Base-by-base conservation (phyloP, 2,888 invertebrate species). In the Philonicus albiceps region DNA sequence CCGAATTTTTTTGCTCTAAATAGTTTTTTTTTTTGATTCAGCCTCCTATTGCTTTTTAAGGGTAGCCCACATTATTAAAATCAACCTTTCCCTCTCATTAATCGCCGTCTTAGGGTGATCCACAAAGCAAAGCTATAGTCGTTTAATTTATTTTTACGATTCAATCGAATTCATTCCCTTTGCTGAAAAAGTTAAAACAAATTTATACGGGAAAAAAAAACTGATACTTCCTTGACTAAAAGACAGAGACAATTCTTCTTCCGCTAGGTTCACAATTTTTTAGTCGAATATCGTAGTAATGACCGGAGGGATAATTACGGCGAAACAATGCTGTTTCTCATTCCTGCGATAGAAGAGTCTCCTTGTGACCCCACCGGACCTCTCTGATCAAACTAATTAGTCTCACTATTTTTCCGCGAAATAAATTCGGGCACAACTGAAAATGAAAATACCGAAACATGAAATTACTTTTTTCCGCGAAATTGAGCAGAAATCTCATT, bases 381-480 rank as follows among this genome's bases (percentile, higher is more conserved):
- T 80, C 22, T 6, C 34, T 34, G 72, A 83, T 83, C 40, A 72
- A 83, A 64, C 64, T 72, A 64, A 83, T 83, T 83, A 83, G 64
- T 83, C 37, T 83, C 34, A 72, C 64, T 83, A 64, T 83, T 64
- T 81, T 81, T 53, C 53, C 19, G 19, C 81, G 55, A 34, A 34
- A 53, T 22, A 34, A 72, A 19, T 1, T 22, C 72, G 55, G n/a
- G 19, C 84, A 19, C n/a, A 40, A 86, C 19, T 37, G 30, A 31
- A 55, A 64, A 81, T 86, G 86, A 87, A 80, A 85, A 64, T 43
- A 78, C 37, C 43, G 22, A 72, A 75, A 87, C 85, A 87, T 78
- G 84, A 85, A 87, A 87, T 87, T 87, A 87, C 85, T 85, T 84
- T 78, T 83, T 87, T 87, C 85, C 85, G 49, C 78, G 78, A 87